Base-by-base conservation (phyloP, 2,113 vertebrate genomes). In the Xyrauchen texanus region DNA sequence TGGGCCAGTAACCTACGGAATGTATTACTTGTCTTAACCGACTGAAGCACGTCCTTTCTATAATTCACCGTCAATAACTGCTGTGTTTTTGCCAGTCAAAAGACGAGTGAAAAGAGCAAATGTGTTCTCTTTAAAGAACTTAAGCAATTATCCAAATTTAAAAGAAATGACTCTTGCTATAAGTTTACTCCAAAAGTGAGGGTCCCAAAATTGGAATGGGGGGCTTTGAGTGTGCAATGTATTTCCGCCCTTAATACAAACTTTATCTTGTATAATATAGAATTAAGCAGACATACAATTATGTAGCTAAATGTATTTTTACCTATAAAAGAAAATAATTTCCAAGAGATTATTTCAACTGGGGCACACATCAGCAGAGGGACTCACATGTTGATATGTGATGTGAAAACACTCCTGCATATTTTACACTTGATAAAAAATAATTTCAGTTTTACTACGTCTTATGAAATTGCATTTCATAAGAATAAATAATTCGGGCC, bases 1-100 rank as follows among this genome's bases (percentile, higher is more conserved):
- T 1, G 77, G 86, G 8, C 92, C 90, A 0, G 81, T 88, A 42
- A 89, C 91, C 75, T 91, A 89, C 79, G 90, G 92, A 76, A 85
- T 89, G 88, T 91, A 91, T 81, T 90, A 92, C 73, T 77, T 89
- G 76, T 89, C 92, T 65, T 95, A 93, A 93, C 79, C 21, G 21
- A 46, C 47, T 34, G 75, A 76, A 76, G 44, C 45, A 65, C 73
- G 65, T 65, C 5, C 60, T 73, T 45, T 34, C 34, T 80, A 45
- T 61, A 68, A 47, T 80, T 74, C 34, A 62, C 67, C 34, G 13
- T 65, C 62, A 1, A 34, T 34, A 34, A 34, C 21, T 34, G 1
- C 21, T 34, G 21, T 3, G 21, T 34, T 34, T 34, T 34, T 15
- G 71, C 15, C 42, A 51, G 44, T 62, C 70, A 63, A 42, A 68